phyloP scores from a whole-genome alignment of 2,888 invertebrate species.

The Hylaea fasciaria region DNA sequence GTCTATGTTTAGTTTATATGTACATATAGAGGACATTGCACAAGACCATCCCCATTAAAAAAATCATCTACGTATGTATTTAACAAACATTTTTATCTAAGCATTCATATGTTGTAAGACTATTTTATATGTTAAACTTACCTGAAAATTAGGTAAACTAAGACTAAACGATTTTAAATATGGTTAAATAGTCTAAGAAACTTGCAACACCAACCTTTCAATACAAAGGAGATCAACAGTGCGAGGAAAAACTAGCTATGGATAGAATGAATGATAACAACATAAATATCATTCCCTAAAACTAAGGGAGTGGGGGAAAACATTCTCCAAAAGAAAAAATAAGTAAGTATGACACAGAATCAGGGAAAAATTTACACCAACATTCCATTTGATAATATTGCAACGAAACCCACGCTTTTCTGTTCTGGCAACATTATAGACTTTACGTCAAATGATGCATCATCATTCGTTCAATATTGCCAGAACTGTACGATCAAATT shows the following conservation, averaged over 20 bases:
- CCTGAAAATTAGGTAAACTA: constrained; percentile 51
- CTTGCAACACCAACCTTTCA: constrained; percentile 77
- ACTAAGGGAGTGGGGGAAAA: constrained; percentile 80
- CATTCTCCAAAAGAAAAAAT: constrained; percentile 84
- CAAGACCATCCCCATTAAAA: no score
- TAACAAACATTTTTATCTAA: no score
- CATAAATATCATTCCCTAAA: constrained; percentile 76
- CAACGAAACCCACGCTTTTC: constrained; percentile 64
- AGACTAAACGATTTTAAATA: constrained; percentile 45
- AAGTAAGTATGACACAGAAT: constrained; percentile 51
- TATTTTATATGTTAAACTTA: constrained; percentile 54
- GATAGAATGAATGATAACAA: constrained; percentile 66
- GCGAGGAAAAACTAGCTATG: constrained; percentile 76
- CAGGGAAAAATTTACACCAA: constrained; percentile 85
- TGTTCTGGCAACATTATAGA: constrained; percentile 70
- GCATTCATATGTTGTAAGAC: no score
- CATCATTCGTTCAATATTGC: constrained; percentile 61
- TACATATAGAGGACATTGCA: no score
- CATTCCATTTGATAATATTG: constrained; percentile 87
- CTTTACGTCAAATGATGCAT: constrained; percentile 40
- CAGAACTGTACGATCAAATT: constrained; percentile 79
- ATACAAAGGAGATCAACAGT: constrained; percentile 74
- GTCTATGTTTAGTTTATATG: not conserved
- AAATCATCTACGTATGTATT: no score
- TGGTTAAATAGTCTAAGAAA: constrained; percentile 59